Percentiles rank a stretch among this genome's conserved stretches.
Evolutionary conservation across 2,113 vertebrate genomes (phyloP).

Genomic region (Nothocercus julius): DNA sequence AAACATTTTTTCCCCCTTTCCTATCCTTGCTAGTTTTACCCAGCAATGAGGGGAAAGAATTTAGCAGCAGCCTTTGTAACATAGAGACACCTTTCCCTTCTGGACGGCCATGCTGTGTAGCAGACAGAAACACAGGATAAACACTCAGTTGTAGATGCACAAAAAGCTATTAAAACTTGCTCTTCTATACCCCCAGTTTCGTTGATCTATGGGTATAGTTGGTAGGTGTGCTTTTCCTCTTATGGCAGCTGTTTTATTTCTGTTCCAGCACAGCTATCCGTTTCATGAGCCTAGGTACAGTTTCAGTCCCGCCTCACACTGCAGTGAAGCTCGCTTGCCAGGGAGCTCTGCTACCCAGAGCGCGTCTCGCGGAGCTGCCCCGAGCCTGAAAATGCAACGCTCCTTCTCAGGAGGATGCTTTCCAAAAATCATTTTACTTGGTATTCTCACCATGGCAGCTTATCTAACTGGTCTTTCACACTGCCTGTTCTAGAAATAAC

Average conservation of each 20-base stretch:
- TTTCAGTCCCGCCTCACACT: background rate
- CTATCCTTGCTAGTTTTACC: background rate
- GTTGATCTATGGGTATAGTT: background rate
- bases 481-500: background rate
- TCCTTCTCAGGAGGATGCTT: background rate
- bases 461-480: background rate
- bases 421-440: background rate
- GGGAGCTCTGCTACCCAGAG: background rate
- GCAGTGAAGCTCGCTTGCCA: background rate
- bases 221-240: background rate
- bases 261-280: fast-evolving
- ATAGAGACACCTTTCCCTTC: background rate
- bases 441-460: background rate
- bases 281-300: background rate
- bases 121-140: background rate
- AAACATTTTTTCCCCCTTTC: background rate
- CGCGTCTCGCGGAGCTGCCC: background rate
- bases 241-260: background rate
- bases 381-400: background rate
- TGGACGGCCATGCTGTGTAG: background rate
- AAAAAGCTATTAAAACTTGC: background rate
- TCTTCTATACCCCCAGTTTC: background rate
- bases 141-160: background rate
- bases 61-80: background rate
- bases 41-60: background rate